Evolutionary conservation across 2,888 invertebrate genomes (phyloP).

Genomic region (Lasioglossum calceatum): DNA sequence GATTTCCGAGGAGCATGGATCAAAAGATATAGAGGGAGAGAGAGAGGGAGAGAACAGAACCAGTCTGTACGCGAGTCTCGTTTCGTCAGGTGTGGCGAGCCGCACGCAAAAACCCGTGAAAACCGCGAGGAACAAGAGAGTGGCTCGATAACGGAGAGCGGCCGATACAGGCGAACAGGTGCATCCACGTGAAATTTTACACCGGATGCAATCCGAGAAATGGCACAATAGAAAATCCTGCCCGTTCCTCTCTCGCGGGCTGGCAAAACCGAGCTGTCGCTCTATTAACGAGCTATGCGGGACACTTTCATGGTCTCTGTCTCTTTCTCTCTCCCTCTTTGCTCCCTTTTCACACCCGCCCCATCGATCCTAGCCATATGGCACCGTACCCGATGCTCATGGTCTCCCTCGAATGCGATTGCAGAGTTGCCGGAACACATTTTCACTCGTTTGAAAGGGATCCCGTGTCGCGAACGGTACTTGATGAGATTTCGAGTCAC

Average conservation of each 20-base stretch:
- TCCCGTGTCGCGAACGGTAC: slow-evolving; percentile 1
- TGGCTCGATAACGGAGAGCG: slow-evolving; percentile 50
- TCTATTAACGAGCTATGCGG: slow-evolving; percentile 61
- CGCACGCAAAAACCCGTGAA: slow-evolving; percentile 50
- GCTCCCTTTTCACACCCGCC: slow-evolving; percentile 20
- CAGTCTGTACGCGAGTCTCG: slow-evolving; percentile 29
- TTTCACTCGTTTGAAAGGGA: slow-evolving; percentile 1
- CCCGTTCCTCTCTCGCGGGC: slow-evolving; percentile 33
- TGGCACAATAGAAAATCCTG: slow-evolving; percentile 59
- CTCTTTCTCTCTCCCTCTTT: slow-evolving; percentile 18
- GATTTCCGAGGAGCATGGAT: slow-evolving; percentile 15
- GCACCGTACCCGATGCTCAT: not conserved
- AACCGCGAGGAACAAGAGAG: slow-evolving; percentile 34
- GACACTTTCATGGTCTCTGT: slow-evolving; percentile 57
- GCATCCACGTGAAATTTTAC: slow-evolving; percentile 61
- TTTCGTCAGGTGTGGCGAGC: slow-evolving; percentile 38
- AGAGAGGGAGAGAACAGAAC: slow-evolving; percentile 18
- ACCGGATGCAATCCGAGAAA: slow-evolving; percentile 62
- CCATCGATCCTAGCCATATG: slow-evolving; percentile 59
- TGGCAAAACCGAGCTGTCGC: slow-evolving; percentile 43
- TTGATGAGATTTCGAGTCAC: slow-evolving; percentile 2
- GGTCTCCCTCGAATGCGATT: not conserved
- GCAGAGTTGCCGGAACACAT: not conserved
- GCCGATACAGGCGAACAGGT: slow-evolving; percentile 26
- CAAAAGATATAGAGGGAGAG: not conserved